phyloP scores from a whole-genome alignment of 2,888 invertebrate genomes.

The Eurois occulta region DNA sequence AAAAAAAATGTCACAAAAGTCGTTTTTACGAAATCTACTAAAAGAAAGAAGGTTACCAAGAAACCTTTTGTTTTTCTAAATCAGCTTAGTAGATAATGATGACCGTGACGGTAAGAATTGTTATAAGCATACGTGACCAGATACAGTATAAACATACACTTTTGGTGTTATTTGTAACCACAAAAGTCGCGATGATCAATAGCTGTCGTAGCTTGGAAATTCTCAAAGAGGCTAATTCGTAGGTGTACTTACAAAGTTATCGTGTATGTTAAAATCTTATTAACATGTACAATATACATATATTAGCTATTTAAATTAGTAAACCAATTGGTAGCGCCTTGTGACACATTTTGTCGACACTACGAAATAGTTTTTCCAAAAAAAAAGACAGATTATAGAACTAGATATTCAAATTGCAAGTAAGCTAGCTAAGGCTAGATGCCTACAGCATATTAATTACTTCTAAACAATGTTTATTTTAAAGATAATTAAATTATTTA shows the following conservation, averaged over 20 bases:
- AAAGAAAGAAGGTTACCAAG: not conserved
- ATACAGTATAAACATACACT: slow-evolving; percentile 1
- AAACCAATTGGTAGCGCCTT: not conserved
- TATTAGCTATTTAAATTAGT: slow-evolving; percentile 48
- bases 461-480: too few species aligned
- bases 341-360: not conserved
- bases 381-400: not conserved
- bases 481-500: too few species aligned
- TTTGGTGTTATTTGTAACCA: slow-evolving; percentile 31
- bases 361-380: not conserved
- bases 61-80: slow-evolving; percentile 4
- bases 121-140: slow-evolving; percentile 13
- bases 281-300: slow-evolving; percentile 38
- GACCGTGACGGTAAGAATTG: slow-evolving; percentile 16
- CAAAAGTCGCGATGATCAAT: slow-evolving; percentile 13
- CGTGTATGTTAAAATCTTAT: slow-evolving; percentile 31
- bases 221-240: slow-evolving; percentile 8
- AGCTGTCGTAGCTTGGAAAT: not conserved
- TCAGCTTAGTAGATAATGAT: slow-evolving; percentile 7
- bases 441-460: slow-evolving; percentile 4
- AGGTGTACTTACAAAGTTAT: slow-evolving; percentile 26
- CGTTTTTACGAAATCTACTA: not conserved
- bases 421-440: not conserved
- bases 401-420: not conserved
- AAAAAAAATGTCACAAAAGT: not conserved